Evolutionary conservation across 1,140 invertebrate species (phyloP), one percentile per base, ranked within the genome.

Genomic region (Paraescarpia echinospica): DNA sequence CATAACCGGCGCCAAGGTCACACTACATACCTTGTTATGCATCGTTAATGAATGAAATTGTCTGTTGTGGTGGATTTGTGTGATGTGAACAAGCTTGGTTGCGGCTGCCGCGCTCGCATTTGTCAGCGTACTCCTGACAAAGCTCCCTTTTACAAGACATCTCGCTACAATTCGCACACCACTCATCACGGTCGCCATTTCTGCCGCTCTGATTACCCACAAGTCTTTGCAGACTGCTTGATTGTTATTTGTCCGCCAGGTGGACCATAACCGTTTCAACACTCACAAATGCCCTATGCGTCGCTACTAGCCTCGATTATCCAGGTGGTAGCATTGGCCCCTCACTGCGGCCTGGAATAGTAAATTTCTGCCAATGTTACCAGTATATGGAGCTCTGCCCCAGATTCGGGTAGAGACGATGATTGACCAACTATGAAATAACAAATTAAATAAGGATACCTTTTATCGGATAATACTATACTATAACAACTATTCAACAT

Each of bases 11-110:
- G 59, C 59, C 59, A 77, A 77, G 59, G 59, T 77, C 59, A 77
- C 59, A 27, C 18, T 77, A 77, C 59, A 31, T 77, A 77, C 59
- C 59, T 77, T 77, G 59, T 77, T 77, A 27, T 77, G 59, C 59
- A 77, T 77, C 59, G 59, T 77, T 77, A 77, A 77, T 77, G 59
- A 77, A 77, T 77, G 59, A 77, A 77, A 77, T 31, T 27, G 59
- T 77, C 59, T 77, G 59, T 77, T 77, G 22, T 77, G 59, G 22
- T 77, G 59, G 27, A 31, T 77, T 77, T 77, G 59, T 77, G 59
- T 77, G 59, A 77, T 77, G 59, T 77, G 59, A 77, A 77, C 59
- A 77, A 77, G 59, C 59, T 77, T 77, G 59, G 59, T 77, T 77
- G 59, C 59, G 14, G 59, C 59, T 14, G 59, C 59, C 22, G 59